These are phyloP conservation scores for Plagodis pulveraria DNA, from an alignment of 2,888 invertebrate species.

Conservation along the genomic window DNA sequence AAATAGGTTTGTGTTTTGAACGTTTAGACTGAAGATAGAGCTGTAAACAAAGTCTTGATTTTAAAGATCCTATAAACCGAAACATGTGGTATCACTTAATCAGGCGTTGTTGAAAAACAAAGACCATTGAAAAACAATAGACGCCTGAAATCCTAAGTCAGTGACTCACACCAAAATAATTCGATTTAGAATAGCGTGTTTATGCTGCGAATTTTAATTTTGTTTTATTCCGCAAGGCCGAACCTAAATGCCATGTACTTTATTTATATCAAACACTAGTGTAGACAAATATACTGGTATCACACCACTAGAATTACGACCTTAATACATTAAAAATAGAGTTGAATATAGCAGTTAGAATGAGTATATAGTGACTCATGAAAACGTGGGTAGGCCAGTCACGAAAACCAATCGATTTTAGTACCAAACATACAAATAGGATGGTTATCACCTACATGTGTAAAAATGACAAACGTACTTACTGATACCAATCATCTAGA, in stretches of 20 bases:
- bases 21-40: no score
- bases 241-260: slow-evolving; percentile 53
- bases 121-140: no score
- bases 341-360: slow-evolving; percentile 50
- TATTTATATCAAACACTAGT: slow-evolving; percentile 57
- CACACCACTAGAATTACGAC: slow-evolving; percentile 43
- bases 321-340: slow-evolving; percentile 45
- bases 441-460: slow-evolving; percentile 30
- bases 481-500: slow-evolving; percentile 24
- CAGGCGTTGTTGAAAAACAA: background rate
- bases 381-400: slow-evolving; percentile 54
- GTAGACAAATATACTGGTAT: slow-evolving; percentile 51
- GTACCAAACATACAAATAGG: slow-evolving; percentile 48
- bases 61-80: no score
- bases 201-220: slow-evolving; percentile 50
- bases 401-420: slow-evolving; percentile 68
- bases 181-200: slow-evolving; percentile 49
- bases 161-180: slow-evolving; percentile 50
- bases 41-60: no score
- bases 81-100: background rate
- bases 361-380: slow-evolving; percentile 59
- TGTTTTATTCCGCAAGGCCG: slow-evolving; percentile 58
- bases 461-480: slow-evolving; percentile 26
- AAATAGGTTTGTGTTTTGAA: no score
- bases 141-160: slow-evolving; percentile 18